A percentile compares a stretch with the other conserved stretches of the same genome.
These are phyloP conservation scores for Trissoscelio sp. DNA, from an alignment of 2,888 invertebrate species.

Conservation along the genomic window DNA sequence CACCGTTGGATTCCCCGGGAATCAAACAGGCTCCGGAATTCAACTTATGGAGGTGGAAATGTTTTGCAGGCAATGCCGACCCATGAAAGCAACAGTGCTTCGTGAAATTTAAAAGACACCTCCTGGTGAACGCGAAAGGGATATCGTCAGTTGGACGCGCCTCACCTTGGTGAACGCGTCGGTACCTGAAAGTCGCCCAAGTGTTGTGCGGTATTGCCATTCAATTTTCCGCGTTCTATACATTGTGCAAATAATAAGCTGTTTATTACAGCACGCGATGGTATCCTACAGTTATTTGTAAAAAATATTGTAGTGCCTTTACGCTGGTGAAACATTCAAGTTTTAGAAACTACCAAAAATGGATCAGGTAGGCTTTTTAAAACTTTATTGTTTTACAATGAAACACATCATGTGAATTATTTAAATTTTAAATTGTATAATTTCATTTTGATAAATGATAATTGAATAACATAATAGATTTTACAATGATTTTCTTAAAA, in stretches of 20 bases:
- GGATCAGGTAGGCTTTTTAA: slow-evolving; percentile 43
- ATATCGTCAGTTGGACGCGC: slow-evolving; percentile 58
- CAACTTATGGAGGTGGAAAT: slow-evolving; percentile 70
- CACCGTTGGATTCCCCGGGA: slow-evolving; percentile 51
- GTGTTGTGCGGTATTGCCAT: slow-evolving; percentile 7
- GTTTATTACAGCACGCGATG: slow-evolving; percentile 9
- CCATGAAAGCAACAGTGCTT: slow-evolving; percentile 82
- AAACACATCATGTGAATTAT: no score
- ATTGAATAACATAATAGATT: no score
- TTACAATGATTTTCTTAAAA: no score
- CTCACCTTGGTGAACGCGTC: slow-evolving; percentile 56
- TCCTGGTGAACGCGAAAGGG: slow-evolving; percentile 65
- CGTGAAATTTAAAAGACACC: slow-evolving; percentile 62
- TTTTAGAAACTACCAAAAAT: slow-evolving; percentile 18
- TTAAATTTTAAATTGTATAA: no score
- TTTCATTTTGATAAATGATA: no score
- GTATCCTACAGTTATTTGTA: slow-evolving; percentile 8
- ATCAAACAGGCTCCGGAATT: slow-evolving; percentile 63
- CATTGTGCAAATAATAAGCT: slow-evolving; percentile 8
- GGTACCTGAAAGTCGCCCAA: slow-evolving; percentile 16
- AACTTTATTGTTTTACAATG: neutral
- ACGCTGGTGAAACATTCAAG: neutral
- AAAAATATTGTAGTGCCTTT: slow-evolving; percentile 18
- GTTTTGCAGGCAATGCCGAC: slow-evolving; percentile 72
- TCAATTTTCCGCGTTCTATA: slow-evolving; percentile 8